phyloP scores from a whole-genome alignment of 1,140 invertebrate genomes.

The Neodiprion lecontei region DNA sequence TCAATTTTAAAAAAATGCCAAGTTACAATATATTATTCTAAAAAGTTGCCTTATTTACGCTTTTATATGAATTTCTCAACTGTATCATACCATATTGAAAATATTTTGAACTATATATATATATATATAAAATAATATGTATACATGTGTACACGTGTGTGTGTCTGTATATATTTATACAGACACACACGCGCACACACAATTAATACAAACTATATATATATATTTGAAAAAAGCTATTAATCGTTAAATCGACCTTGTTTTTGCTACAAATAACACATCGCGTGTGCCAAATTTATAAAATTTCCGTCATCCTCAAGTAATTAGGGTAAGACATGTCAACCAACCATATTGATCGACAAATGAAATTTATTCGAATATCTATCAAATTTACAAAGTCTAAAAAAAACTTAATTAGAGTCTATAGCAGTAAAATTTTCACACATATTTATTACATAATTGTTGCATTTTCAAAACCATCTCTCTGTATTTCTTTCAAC shows the following conservation, averaged over 20 bases:
- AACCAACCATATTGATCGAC: too few relatives aligned
- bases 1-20: too few relatives aligned
- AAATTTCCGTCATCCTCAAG: constrained; percentile 8
- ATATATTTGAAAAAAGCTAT: constrained; percentile 15
- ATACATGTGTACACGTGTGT: constrained; percentile 19
- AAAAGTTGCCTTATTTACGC: constrained; percentile 1
- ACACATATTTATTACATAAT: too few relatives aligned
- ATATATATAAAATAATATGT: constrained; percentile 15
- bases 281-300: background rate
- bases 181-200: constrained; percentile 3
- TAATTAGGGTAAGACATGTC: too few relatives aligned
- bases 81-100: too few relatives aligned
- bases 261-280: background rate
- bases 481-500: too few relatives aligned
- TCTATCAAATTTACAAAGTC: too few relatives aligned
- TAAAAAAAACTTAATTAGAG: too few relatives aligned
- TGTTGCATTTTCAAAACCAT: too few relatives aligned
- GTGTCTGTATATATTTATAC: constrained; percentile 7
- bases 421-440: too few relatives aligned
- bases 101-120: background rate
- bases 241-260: constrained; percentile 9
- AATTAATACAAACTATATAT: constrained; percentile 9
- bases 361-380: too few relatives aligned
- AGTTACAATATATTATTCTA: too few relatives aligned
- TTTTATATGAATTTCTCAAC: background rate